Evolutionary conservation across 2,113 vertebrate genomes (phyloP).

Genomic region (Oreochromis spilurus): DNA sequence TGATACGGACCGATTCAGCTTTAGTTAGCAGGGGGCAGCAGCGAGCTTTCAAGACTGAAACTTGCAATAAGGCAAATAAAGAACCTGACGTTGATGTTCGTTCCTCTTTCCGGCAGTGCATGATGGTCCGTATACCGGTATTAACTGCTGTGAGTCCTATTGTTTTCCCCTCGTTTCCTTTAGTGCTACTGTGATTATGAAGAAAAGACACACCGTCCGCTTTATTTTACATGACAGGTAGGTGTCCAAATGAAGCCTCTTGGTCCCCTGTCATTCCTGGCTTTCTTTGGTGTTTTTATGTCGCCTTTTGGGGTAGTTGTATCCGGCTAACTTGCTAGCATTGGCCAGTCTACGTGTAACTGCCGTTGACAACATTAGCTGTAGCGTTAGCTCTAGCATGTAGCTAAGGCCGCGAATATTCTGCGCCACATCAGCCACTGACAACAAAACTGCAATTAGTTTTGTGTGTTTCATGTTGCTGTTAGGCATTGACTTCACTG

Average conservation of each 20-base stretch:
- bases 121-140: slow-evolving; percentile 40
- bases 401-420: background rate
- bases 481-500: background rate
- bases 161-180: background rate
- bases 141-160: background rate
- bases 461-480: background rate
- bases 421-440: rapidly evolving
- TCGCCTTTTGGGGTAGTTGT: background rate
- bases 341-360: slow-evolving; percentile 52
- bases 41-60: background rate
- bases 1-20: background rate
- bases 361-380: slow-evolving; percentile 22
- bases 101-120: slow-evolving; percentile 23
- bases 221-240: slow-evolving; percentile 63
- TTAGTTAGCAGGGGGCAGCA: slow-evolving; percentile 2
- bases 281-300: too few relatives aligned
- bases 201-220: slow-evolving; percentile 26
- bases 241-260: background rate
- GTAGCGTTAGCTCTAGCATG: slow-evolving; percentile 12
- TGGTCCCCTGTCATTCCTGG: rapidly evolving
- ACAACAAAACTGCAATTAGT: background rate
- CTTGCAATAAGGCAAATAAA: background rate
- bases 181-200: slow-evolving; percentile 51
- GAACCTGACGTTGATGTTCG: background rate
- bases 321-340: slow-evolving; percentile 5